Conservation (phyloP, 1,140 invertebrate genomes). For the Rhagoletis pomonella region DNA sequence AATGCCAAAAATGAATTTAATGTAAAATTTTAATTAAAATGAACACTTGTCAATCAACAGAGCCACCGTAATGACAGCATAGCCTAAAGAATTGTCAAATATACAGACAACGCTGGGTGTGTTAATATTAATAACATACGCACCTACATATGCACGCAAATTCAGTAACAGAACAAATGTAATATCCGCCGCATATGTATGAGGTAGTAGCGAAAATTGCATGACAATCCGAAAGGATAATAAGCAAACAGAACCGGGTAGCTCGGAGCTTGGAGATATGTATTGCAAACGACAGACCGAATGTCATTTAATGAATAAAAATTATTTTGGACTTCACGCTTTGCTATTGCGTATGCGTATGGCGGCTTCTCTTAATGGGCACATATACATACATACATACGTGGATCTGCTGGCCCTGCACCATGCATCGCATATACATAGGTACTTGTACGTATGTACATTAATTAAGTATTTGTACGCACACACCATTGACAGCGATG, state of each 20-base stretch:
- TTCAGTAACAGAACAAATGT: no score
- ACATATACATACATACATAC: neutral
- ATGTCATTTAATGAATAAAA: slow-evolving; percentile 40
- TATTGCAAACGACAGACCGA: neutral
- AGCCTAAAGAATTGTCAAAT: slow-evolving; percentile 19
- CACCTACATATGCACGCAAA: no score
- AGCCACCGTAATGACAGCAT: slow-evolving; percentile 15
- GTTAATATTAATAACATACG: no score
- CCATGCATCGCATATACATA: neutral
- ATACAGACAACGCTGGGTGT: neutral
- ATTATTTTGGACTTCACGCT: slow-evolving; percentile 20
- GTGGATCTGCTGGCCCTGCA: neutral
- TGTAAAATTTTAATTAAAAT: slow-evolving; percentile 52
- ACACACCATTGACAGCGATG: neutral
- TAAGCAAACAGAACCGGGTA: neutral
- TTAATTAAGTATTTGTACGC: slow-evolving; percentile 53
- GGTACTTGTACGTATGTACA: no score
- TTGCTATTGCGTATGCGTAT: no score
- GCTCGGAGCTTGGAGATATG: neutral
- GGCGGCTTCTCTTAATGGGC: neutral
- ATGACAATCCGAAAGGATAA: slow-evolving; percentile 20
- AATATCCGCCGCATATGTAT: no score
- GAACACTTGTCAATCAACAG: slow-evolving; percentile 49
- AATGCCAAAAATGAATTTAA: slow-evolving; percentile 48
- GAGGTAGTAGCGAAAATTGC: neutral